Conservation (phyloP, 2,888 invertebrate genomes). For the Netelia melanura region DNA sequence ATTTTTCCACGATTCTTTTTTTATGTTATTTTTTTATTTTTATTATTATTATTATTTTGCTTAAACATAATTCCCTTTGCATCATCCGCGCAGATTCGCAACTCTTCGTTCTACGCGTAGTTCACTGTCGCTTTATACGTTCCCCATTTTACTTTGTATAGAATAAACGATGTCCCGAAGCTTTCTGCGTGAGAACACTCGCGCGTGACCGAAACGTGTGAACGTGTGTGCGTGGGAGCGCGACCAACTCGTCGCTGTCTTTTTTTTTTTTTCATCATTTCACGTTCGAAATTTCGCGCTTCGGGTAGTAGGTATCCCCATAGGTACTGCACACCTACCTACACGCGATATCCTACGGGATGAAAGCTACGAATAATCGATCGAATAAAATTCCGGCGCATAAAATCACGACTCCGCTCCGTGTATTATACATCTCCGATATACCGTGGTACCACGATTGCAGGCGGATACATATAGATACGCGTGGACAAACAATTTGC, state of each 20-base stretch:
- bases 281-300: slow-evolving; percentile 9
- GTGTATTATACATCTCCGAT: neutral
- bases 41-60: no score
- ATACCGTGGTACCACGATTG: neutral
- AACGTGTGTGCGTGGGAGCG: neutral
- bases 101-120: no score
- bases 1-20: no score
- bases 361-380: slow-evolving; percentile 27
- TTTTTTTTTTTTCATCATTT: neutral
- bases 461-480: neutral
- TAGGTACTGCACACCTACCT: neutral
- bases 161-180: neutral
- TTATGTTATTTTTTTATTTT: no score
- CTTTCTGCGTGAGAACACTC: neutral
- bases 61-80: no score
- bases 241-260: neutral
- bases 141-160: neutral
- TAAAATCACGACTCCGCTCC: slow-evolving; percentile 5
- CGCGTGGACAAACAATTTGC: slow-evolving; percentile 22
- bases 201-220: neutral
- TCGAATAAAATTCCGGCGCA: slow-evolving; percentile 17
- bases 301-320: neutral
- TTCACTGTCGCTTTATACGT: neutral
- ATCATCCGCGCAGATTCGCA: no score
- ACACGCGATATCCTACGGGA: neutral